These are phyloP conservation scores for Hippocampus kuda DNA, from an alignment of 2,797 vertebrate species.

Conservation along the genomic window DNA sequence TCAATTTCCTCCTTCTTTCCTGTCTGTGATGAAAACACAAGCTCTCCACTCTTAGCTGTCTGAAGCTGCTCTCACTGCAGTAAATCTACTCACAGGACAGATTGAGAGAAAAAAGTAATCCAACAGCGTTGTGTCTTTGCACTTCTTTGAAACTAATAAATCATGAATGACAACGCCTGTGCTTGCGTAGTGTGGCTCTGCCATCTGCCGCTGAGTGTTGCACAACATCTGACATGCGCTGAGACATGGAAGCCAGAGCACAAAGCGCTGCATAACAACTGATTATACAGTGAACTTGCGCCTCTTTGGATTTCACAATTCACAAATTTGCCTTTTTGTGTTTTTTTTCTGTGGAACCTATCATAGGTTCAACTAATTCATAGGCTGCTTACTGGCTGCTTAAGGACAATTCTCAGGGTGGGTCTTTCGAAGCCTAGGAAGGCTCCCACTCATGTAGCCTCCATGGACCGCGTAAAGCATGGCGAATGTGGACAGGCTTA, in stretches of 20 bases:
- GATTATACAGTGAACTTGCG: background rate
- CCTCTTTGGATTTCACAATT: background rate
- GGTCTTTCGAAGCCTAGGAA: no score
- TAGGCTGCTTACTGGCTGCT: no score
- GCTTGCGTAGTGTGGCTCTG: constrained; percentile 20
- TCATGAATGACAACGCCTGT: constrained; percentile 32
- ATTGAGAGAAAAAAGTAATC: constrained; percentile 18
- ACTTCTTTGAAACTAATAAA: constrained; percentile 43
- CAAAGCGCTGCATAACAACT: background rate
- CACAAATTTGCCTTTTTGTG: background rate
- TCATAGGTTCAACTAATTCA: no score
- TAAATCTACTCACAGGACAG: constrained; percentile 40
- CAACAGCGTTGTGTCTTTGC: constrained; percentile 34
- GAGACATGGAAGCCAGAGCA: constrained; percentile 17
- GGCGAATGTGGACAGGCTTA: no score
- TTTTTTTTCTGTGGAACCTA: background rate
- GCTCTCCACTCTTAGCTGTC: constrained; percentile 39
- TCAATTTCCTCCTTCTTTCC: constrained; percentile 62
- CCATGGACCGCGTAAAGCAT: no score
- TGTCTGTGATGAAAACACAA: constrained; percentile 55
- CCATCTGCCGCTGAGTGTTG: constrained; percentile 53
- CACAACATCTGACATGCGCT: constrained; percentile 43
- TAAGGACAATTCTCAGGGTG: no score
- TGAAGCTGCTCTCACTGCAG: constrained; percentile 26
- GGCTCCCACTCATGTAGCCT: no score